Conservation (phyloP, 2,113 vertebrate species). For the Lycaon pictus region DNA sequence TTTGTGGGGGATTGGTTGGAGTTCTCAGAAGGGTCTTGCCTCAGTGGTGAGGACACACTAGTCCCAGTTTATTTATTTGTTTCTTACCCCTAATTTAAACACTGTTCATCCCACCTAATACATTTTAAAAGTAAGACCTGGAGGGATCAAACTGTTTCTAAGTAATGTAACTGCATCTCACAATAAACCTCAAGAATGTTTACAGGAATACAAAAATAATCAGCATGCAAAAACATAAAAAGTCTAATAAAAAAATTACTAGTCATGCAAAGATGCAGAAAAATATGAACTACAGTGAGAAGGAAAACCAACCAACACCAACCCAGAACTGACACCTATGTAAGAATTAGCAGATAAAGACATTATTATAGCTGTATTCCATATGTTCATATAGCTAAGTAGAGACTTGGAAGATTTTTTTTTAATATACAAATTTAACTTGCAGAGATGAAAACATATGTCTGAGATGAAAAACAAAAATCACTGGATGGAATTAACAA, state of each 20-base stretch:
- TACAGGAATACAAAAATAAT: slow-evolving; percentile 46
- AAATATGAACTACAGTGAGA: not conserved
- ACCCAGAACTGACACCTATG: not conserved
- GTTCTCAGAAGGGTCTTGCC: not conserved
- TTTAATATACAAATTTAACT: not conserved
- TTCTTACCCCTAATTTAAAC: not conserved
- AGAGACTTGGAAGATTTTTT: not conserved
- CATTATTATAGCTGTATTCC: not conserved
- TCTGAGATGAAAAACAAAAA: not conserved
- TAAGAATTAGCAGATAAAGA: slow-evolving; percentile 4
- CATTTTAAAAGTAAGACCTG: not conserved
- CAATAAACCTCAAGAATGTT: slow-evolving; percentile 29
- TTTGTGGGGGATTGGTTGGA: not conserved
- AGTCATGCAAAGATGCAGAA: not conserved
- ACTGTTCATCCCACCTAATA: not conserved
- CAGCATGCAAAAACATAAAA: slow-evolving; percentile 10
- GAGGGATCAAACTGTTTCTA: not conserved
- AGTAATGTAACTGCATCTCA: not conserved
- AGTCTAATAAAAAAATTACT: slow-evolving; percentile 11
- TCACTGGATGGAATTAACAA: not conserved
- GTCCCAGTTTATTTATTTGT: not conserved
- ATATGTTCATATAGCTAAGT: not conserved
- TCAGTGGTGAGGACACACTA: not conserved
- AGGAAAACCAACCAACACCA: not conserved
- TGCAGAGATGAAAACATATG: slow-evolving; percentile 43